A percentile compares a stretch with the other conserved stretches of the same genome.
Conservation (phyloP, 2,113 vertebrate genomes). For the Camelus bactrianus region DNA sequence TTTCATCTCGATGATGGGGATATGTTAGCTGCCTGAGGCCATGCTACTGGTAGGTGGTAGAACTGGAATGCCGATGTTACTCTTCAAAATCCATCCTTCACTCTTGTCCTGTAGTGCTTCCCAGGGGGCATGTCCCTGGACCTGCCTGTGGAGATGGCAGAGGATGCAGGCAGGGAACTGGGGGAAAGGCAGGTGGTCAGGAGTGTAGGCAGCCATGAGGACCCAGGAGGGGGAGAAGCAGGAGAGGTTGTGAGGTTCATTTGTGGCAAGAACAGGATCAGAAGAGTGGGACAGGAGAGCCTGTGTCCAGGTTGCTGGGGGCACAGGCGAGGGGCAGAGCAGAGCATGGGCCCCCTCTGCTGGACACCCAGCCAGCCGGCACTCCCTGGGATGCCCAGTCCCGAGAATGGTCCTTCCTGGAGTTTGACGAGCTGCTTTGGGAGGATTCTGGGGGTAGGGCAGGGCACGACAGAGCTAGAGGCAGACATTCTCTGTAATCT, state of each 20-base stretch:
- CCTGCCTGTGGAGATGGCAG: neutral
- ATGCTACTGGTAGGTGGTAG: no score
- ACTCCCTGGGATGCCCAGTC: neutral
- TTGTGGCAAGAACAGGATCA: neutral
- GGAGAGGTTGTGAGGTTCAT: neutral
- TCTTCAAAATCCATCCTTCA: neutral
- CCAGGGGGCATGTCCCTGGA: neutral
- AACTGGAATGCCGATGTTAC: neutral
- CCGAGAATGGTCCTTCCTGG: neutral
- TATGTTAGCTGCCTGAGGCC: neutral
- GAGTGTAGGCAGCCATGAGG: neutral
- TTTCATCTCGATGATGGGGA: neutral
- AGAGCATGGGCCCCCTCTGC: constrained; percentile 65
- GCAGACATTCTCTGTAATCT: neutral
- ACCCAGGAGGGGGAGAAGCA: neutral
- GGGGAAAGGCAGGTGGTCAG: neutral
- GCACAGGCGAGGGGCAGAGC: neutral
- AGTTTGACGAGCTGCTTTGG: neutral
- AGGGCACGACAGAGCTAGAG: neutral
- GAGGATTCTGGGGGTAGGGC: neutral
- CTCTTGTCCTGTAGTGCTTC: neutral
- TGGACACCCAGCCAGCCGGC: constrained; percentile 16
- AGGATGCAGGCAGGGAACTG: neutral
- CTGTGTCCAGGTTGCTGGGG: neutral
- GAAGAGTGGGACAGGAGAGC: neutral